Conservation (phyloP, 2,113 vertebrate species). For the Tautogolabrus adspersus region DNA sequence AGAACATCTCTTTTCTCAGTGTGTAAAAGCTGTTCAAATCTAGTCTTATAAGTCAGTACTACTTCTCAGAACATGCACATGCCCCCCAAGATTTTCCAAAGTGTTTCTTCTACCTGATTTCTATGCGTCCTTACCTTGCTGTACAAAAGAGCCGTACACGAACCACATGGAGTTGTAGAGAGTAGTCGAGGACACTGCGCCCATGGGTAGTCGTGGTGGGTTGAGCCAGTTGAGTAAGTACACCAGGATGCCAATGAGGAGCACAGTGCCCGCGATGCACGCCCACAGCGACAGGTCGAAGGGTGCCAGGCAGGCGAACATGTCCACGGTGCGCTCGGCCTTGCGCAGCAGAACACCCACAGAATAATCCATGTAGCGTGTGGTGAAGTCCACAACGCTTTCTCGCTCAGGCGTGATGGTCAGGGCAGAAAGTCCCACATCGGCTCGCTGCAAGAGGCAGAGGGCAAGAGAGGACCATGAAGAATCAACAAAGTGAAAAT, state of each 20-base stretch:
- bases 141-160: conserved; percentile 98
- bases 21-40: no score
- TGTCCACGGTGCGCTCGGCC: conserved; percentile 96
- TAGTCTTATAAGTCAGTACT: no score
- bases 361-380: conserved; percentile 98
- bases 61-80: no score
- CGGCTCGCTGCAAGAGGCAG: conserved; percentile 88
- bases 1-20: no score
- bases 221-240: conserved; percentile 99
- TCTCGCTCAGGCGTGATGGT: conserved; percentile 98
- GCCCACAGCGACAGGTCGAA: conserved; percentile 98
- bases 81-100: no score
- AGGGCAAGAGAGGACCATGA: conserved; percentile 15
- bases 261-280: conserved; percentile 96
- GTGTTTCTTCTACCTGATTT: not conserved
- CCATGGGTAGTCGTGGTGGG: conserved; percentile 96
- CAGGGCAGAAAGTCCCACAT: conserved; percentile 96
- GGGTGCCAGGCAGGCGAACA: conserved; percentile 97
- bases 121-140: conserved; percentile 90
- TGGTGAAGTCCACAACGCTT: conserved; percentile 97
- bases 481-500: conserved; percentile 25
- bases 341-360: conserved; percentile 95
- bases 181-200: conserved; percentile 95
- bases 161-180: conserved; percentile 99
- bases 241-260: conserved; percentile 94